Conservation (phyloP, 2,888 invertebrate genomes). For the Iselma pallidipennis region DNA sequence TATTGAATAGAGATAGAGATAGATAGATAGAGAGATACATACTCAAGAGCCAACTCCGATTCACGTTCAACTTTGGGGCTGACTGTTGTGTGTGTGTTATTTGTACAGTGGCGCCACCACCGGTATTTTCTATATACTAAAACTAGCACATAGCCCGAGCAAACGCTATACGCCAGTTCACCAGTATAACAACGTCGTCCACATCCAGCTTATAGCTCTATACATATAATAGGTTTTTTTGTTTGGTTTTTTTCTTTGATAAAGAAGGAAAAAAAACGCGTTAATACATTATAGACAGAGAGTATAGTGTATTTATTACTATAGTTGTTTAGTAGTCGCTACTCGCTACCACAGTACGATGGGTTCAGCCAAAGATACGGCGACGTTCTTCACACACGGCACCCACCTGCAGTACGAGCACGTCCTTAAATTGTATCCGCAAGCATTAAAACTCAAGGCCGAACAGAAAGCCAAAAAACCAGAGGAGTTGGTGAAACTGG, state of each 20-base stretch:
- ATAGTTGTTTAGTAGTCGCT: neutral
- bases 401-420: conserved; percentile 84
- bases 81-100: too few relatives aligned
- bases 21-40: neutral
- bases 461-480: conserved; percentile 90
- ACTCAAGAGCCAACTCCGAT: neutral
- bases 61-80: neutral
- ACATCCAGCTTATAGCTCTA: too few relatives aligned
- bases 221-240: too few relatives aligned
- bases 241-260: too few relatives aligned
- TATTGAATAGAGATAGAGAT: neutral
- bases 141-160: conserved; percentile 17
- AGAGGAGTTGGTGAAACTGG: conserved; percentile 91
- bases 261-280: neutral
- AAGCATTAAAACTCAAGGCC: conserved; percentile 88
- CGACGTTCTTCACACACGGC: conserved; percentile 92
- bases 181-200: conserved; percentile 31
- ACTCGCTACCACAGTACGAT: conserved; percentile 40
- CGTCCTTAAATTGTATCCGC: conserved; percentile 88
- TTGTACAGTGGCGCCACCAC: conserved; percentile 17
- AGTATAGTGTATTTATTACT: neutral
- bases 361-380: conserved; percentile 68
- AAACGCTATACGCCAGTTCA: conserved; percentile 42
- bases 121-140: conserved; percentile 3
- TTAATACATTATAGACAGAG: neutral